phyloP scores from a whole-genome alignment of 2,797 vertebrate species.

The Octomys mimax region DNA sequence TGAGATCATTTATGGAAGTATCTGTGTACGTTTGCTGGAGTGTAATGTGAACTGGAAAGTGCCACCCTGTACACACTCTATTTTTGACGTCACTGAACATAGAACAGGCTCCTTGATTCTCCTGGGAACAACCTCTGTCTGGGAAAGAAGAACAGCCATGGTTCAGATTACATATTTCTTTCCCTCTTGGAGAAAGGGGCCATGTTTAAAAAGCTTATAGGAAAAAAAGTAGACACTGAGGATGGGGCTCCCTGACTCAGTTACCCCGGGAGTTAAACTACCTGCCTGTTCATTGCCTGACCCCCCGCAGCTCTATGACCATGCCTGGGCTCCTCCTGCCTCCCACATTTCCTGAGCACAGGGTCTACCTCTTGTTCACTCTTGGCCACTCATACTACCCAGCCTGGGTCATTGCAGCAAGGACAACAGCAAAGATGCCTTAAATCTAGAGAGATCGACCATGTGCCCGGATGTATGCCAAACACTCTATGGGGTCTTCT shows the following conservation, averaged over 20 bases:
- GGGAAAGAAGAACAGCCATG: slow-evolving; percentile 47
- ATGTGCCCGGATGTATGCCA: background rate
- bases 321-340: background rate
- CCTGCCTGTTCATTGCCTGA: slow-evolving; percentile 46
- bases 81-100: slow-evolving; percentile 54
- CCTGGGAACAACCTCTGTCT: slow-evolving; percentile 13
- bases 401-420: background rate
- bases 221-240: background rate
- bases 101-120: slow-evolving; percentile 65
- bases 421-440: background rate
- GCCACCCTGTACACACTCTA: background rate
- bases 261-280: slow-evolving; percentile 61
- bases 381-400: background rate
- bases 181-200: background rate
- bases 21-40: slow-evolving; percentile 51
- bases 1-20: slow-evolving; percentile 54
- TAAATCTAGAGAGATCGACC: background rate
- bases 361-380: background rate
- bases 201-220: slow-evolving; percentile 24
- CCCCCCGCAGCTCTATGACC: background rate
- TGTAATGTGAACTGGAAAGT: background rate
- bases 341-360: background rate
- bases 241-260: background rate
- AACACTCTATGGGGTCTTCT: background rate
- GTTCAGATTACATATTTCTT: background rate